These are phyloP conservation scores for Meteorus cinctellus DNA, from an alignment of 2,888 invertebrate species.

Conservation along the genomic window DNA sequence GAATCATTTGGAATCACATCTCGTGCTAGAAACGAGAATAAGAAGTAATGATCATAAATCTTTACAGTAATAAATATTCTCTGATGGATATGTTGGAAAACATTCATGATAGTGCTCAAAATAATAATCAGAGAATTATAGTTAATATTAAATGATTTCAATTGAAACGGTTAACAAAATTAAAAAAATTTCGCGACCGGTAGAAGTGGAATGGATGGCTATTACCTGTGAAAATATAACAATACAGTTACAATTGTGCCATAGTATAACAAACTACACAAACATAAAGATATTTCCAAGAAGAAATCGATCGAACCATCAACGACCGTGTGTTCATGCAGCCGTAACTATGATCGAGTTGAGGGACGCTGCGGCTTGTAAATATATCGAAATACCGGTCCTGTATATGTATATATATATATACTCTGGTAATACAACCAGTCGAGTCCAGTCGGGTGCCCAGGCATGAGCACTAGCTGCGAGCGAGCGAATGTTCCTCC, in stretches of 20 bases:
- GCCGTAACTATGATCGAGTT: conserved; percentile 32
- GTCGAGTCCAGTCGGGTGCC: conserved; percentile 11
- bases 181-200: no score
- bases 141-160: no score
- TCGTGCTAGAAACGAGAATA: no score
- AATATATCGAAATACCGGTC: conserved; percentile 42
- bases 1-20: no score
- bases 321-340: conserved; percentile 24
- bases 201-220: no score
- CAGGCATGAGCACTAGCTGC: background rate
- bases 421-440: background rate
- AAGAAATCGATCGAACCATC: conserved; percentile 31
- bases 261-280: background rate
- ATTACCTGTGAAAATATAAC: no score
- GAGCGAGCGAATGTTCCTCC: background rate
- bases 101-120: no score
- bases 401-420: conserved; percentile 20
- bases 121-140: no score
- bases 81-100: no score
- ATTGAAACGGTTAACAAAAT: no score
- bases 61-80: no score
- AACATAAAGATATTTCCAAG: conserved; percentile 30
- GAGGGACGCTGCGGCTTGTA: conserved; percentile 29
- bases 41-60: no score
- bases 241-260: background rate